Percentiles rank a stretch among this genome's conserved stretches.
Evolutionary conservation across 2,888 invertebrate genomes (phyloP).

Genomic region (Orchestes rusci): DNA sequence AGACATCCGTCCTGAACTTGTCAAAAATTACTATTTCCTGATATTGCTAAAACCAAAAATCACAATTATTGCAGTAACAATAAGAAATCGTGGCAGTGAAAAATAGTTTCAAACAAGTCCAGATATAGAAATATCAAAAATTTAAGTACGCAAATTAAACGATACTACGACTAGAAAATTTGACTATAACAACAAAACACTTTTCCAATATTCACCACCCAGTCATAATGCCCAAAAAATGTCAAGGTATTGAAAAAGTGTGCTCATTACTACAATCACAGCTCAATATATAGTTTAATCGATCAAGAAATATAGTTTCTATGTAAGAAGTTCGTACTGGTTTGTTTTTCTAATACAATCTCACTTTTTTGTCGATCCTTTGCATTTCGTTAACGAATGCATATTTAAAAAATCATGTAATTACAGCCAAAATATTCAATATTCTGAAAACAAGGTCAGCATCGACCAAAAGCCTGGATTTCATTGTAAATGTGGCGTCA

Average conservation of each 20-base stretch:
- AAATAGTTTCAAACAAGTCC: conserved; percentile 30
- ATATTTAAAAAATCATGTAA: conserved; percentile 40
- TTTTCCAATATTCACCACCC: conserved; percentile 28
- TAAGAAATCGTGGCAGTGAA: conserved; percentile 40
- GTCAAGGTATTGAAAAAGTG: conserved; percentile 30
- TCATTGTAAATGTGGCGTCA: too few species aligned
- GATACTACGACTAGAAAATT: conserved; percentile 34
- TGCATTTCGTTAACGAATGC: conserved; percentile 42
- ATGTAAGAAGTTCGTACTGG: conserved; percentile 39
- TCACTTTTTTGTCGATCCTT: conserved; percentile 47
- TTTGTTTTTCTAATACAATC: conserved; percentile 40
- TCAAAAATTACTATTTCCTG: background rate
- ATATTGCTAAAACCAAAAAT: conserved; percentile 5
- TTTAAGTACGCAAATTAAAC: conserved; percentile 14
- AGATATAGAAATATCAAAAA: conserved; percentile 10
- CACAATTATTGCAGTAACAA: conserved; percentile 2
- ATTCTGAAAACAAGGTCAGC: too few species aligned
- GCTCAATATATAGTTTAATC: conserved; percentile 36
- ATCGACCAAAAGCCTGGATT: too few species aligned
- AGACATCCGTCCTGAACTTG: conserved; percentile 6
- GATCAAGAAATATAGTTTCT: conserved; percentile 34
- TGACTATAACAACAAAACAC: conserved; percentile 33
- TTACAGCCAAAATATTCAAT: conserved; percentile 45
- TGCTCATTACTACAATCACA: conserved; percentile 42
- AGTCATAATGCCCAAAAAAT: conserved; percentile 3